These are phyloP conservation scores for Mya arenaria DNA, from an alignment of 1,140 invertebrate genomes.

Conservation along the genomic window DNA sequence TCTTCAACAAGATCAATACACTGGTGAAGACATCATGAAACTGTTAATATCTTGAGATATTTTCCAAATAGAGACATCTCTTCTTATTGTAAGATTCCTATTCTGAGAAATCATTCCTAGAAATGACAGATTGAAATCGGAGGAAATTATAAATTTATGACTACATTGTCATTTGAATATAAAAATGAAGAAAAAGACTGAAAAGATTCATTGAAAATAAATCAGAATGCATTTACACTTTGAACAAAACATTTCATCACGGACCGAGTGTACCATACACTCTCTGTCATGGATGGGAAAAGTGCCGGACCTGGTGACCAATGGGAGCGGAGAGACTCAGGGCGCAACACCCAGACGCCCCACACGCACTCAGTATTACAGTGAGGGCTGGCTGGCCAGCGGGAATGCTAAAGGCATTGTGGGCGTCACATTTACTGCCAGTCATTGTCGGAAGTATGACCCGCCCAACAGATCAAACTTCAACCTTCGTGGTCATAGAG, in stretches of 20 bases:
- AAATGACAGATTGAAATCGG: too few species aligned
- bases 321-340: conserved; percentile 84
- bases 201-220: too few species aligned
- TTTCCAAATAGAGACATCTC: too few species aligned
- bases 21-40: too few species aligned
- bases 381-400: conserved; percentile 98
- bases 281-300: conserved; percentile 99
- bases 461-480: conserved; percentile 92
- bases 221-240: conserved; percentile 85
- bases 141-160: too few species aligned
- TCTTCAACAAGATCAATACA: too few species aligned
- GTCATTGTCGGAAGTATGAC: conserved; percentile 85
- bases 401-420: conserved; percentile 97
- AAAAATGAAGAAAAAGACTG: too few species aligned
- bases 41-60: too few species aligned
- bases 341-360: conserved; percentile 90
- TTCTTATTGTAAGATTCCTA: too few species aligned
- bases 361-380: conserved; percentile 97
- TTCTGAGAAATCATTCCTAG: too few species aligned
- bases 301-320: conserved; percentile 95
- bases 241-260: conserved; percentile 94
- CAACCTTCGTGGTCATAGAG: conserved; percentile 97
- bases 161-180: too few species aligned
- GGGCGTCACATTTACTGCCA: conserved; percentile 97
- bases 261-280: conserved; percentile 96